Base-by-base conservation (phyloP, 2,113 vertebrate genomes). In the Miniopterus natalensis region DNA sequence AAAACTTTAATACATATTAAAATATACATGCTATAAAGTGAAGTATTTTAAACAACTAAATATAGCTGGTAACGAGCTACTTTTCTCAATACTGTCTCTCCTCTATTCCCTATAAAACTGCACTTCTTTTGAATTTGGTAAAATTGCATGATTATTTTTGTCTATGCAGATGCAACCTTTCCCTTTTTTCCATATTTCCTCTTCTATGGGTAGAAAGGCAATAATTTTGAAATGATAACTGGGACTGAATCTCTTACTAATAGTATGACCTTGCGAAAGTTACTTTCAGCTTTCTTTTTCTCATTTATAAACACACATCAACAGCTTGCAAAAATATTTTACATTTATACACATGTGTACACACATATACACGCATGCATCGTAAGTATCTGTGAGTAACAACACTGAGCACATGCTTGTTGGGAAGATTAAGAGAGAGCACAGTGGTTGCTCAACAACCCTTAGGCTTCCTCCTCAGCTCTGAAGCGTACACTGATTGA, bases 81-180 rank as follows among this genome's bases (percentile, higher is more conserved):
- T 83, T 73, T 74, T 65, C 57, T 83, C 45, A 61, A 68, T 51
- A 75, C 96, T 80, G 42, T 77, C 59, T 94, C 61, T 89, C 53
- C 21, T 93, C 25, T 12, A 53, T 71, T 96, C 23, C 15, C 21
- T 92, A 66, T 70, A 91, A 96, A 97, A 84, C 63, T 86, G 9
- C 3, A 45, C 23, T 95, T 77, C 75, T 25, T 92, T 75, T 92
- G 23, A 95, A 90, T 95, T 86, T 80, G 59, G 42, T 88, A 59
- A 94, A 95, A 94, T 86, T 78, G 49, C 65, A 63, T 88, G 73
- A 63, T 78, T 96, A 95, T 96, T 94, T 96, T 97, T 88, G 73
- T 66, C 61, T 92, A 92, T 92, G 80, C 85, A 96, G 85, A 95
- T 96, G 78, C 86, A 90, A 92, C 65, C 65, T 95, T 95, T 95